phyloP scores from a whole-genome alignment of 2,113 vertebrate species.

The Pangasianodon gigas region DNA sequence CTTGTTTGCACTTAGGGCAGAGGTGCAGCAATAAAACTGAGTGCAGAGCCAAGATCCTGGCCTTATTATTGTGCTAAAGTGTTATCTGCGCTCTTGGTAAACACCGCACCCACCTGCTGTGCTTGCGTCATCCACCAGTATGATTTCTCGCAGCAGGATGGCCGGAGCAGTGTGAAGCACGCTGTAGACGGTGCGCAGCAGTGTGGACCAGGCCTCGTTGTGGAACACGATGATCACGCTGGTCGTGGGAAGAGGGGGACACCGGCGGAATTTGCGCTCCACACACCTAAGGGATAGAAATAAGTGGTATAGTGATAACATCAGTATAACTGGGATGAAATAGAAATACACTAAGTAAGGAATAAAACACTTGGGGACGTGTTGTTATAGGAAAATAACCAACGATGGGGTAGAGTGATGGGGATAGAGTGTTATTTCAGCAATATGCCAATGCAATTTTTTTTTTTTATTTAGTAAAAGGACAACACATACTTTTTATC shows the following conservation, averaged over 20 bases:
- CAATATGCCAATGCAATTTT: background rate
- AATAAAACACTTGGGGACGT: background rate
- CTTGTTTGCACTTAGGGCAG: conserved; percentile 20
- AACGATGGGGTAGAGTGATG: background rate
- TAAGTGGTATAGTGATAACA: background rate
- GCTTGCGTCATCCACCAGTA: conserved; percentile 93
- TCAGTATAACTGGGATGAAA: background rate
- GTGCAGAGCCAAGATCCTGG: background rate
- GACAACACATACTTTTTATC: background rate
- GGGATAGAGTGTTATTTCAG: background rate
- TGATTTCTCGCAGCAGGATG: conserved; percentile 84
- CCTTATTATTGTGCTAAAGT: background rate
- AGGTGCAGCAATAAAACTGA: background rate
- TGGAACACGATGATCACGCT: conserved; percentile 91
- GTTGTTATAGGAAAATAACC: background rate
- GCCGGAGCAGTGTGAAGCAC: conserved; percentile 88
- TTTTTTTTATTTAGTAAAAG: too few relatives aligned
- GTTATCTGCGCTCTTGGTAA: background rate
- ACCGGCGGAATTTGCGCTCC: conserved; percentile 85
- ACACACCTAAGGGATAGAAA: conserved; percentile 78
- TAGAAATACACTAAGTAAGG: background rate
- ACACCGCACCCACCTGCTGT: conserved; percentile 75
- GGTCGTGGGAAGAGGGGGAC: conserved; percentile 86
- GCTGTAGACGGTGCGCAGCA: conserved; percentile 89
- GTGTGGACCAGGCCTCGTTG: conserved; percentile 91